These are phyloP conservation scores for Crax fasciolata DNA, from an alignment of 2,797 vertebrate genomes.

Conservation along the genomic window DNA sequence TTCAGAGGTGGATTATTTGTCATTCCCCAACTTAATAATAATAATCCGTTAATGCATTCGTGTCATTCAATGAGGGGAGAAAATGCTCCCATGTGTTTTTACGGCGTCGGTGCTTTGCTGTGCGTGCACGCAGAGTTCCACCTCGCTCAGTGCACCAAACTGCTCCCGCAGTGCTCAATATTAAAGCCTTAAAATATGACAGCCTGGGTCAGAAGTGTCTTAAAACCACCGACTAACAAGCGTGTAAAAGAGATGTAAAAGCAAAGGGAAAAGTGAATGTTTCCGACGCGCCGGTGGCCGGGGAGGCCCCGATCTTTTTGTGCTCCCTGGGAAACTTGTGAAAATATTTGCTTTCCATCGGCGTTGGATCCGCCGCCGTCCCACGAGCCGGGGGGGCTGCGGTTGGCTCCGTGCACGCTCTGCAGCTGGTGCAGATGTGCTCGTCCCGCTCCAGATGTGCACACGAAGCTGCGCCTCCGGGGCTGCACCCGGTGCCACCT, in stretches of 20 bases:
- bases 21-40: conserved; percentile 5
- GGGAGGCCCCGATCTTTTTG: not conserved
- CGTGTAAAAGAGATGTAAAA: not conserved
- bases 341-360: not conserved
- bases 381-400: not conserved
- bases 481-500: not conserved
- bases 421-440: conserved; percentile 1
- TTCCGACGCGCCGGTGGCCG: not conserved
- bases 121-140: rapidly evolving
- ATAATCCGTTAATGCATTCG: conserved; percentile 8
- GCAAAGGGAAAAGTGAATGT: not conserved
- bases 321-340: not conserved
- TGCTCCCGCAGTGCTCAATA: rapidly evolving
- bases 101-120: not conserved
- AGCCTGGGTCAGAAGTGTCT: not conserved
- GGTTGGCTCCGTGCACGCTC: not conserved
- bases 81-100: not conserved
- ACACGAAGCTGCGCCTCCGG: rapidly evolving
- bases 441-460: not conserved
- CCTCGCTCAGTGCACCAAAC: not conserved
- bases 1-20: conserved; percentile 28
- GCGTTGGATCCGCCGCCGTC: not conserved
- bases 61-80: not conserved
- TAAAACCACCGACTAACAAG: not conserved
- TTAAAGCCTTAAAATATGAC: not conserved